Conservation (phyloP, 1,140 invertebrate genomes). For the Grapholita molesta region DNA sequence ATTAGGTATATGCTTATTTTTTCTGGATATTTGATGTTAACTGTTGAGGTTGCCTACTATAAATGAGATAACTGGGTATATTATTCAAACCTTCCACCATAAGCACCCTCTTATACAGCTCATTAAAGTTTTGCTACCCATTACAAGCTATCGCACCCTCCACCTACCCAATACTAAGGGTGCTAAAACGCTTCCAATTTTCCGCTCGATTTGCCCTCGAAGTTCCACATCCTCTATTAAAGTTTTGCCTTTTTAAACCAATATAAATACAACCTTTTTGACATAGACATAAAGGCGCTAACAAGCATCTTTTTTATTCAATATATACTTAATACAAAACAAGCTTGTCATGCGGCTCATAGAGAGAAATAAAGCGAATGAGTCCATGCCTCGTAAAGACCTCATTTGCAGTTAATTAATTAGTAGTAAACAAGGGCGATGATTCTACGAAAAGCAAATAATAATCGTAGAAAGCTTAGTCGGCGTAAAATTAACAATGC, state of each 20-base stretch:
- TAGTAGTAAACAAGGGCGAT: slow-evolving; percentile 73
- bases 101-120: background rate
- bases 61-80: background rate
- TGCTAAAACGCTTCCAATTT: slow-evolving; percentile 57
- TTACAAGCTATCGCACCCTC: slow-evolving; percentile 33
- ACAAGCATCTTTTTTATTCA: background rate
- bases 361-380: slow-evolving; percentile 41
- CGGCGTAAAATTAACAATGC: slow-evolving; percentile 61
- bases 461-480: slow-evolving; percentile 57
- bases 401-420: slow-evolving; percentile 71
- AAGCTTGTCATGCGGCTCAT: slow-evolving; percentile 37
- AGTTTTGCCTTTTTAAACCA: background rate
- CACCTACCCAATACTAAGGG: slow-evolving; percentile 32
- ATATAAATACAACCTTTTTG: background rate
- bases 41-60: too few species aligned
- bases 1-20: too few species aligned
- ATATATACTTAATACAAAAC: slow-evolving; percentile 24
- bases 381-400: slow-evolving; percentile 29
- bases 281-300: background rate
- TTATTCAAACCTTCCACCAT: background rate
- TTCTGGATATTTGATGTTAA: too few species aligned
- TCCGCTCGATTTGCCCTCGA: slow-evolving; percentile 66
- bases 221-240: slow-evolving; percentile 40
- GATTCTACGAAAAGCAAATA: slow-evolving; percentile 73
- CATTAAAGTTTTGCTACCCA: slow-evolving; percentile 19